Percentiles rank a stretch among this genome's conserved stretches.
Evolutionary conservation across 2,888 invertebrate species (phyloP).

Genomic region (Xylophagus ater): DNA sequence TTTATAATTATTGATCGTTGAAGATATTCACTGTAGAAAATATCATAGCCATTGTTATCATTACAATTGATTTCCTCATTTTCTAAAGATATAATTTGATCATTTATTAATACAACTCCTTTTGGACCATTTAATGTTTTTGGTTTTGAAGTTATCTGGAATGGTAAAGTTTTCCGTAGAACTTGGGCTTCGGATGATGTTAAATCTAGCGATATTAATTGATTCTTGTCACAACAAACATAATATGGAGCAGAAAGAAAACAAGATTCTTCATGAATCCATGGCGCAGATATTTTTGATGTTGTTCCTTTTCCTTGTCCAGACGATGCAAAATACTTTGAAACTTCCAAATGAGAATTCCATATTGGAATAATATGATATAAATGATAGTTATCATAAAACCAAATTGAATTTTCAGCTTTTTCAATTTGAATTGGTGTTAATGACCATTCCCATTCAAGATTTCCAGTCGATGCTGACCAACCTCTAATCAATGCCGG

Average conservation of each 20-base stretch:
- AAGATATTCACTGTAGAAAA: conserved; percentile 25
- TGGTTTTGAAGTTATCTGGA: conserved; percentile 28
- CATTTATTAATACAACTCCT: conserved; percentile 36
- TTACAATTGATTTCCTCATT: conserved; percentile 33
- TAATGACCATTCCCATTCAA: conserved; percentile 69
- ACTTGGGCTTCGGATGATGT: conserved; percentile 43
- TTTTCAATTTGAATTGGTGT: conserved; percentile 31
- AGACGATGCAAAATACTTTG: conserved; percentile 48
- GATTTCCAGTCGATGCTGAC: conserved; percentile 59
- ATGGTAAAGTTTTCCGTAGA: conserved; percentile 40
- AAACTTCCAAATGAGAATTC: conserved; percentile 53
- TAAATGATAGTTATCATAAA: conserved; percentile 47
- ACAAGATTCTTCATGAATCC: conserved; percentile 53
- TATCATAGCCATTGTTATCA: conserved; percentile 32
- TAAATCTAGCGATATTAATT: conserved; percentile 52
- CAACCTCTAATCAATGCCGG: conserved; percentile 66
- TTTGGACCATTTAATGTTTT: conserved; percentile 31
- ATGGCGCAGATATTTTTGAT: conserved; percentile 48
- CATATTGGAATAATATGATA: conserved; percentile 50
- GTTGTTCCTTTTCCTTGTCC: conserved; percentile 47
- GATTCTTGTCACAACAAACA: conserved; percentile 49
- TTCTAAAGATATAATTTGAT: conserved; percentile 31
- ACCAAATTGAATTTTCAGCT: conserved; percentile 46
- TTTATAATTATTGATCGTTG: conserved; percentile 36
- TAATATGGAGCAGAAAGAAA: conserved; percentile 50